Conservation (phyloP, 2,113 vertebrate species). For the Heterotilapia buettikoferi region DNA sequence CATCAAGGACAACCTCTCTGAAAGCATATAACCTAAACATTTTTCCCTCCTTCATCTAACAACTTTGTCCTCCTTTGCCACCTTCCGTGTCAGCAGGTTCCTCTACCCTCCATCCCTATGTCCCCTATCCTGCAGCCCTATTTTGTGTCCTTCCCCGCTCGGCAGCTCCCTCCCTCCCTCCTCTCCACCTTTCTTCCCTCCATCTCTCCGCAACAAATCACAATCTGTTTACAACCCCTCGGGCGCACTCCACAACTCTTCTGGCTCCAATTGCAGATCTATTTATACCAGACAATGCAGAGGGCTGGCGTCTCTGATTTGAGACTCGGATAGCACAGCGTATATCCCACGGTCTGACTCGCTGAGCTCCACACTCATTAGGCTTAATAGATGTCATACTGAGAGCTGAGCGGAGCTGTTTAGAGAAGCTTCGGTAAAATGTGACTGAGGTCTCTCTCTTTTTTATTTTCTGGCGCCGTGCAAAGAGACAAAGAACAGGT, state of each 20-base stretch:
- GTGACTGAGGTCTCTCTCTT: background rate
- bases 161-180: background rate
- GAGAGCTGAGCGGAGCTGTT: conserved; percentile 2
- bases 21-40: background rate
- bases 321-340: conserved; percentile 6
- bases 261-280: conserved; percentile 57
- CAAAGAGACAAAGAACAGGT: background rate
- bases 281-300: conserved; percentile 63
- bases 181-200: conserved; percentile 10
- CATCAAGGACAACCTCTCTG: background rate
- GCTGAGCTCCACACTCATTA: conserved; percentile 39
- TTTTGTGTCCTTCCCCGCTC: background rate
- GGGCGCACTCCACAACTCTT: conserved; percentile 53
- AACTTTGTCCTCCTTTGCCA: background rate
- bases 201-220: conserved; percentile 53
- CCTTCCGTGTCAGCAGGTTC: background rate
- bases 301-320: conserved; percentile 46
- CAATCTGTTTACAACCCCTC: conserved; percentile 61
- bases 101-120: background rate
- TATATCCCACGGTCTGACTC: conserved; percentile 33
- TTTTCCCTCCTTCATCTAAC: background rate
- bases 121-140: background rate
- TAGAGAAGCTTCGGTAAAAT: background rate
- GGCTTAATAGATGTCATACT: conserved; percentile 43
- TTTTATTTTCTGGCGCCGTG: background rate